A percentile compares a stretch with the other conserved stretches of the same genome.
Evolutionary conservation across 2,113 vertebrate species (phyloP).

Genomic region (Amphilophus citrinellus): DNA sequence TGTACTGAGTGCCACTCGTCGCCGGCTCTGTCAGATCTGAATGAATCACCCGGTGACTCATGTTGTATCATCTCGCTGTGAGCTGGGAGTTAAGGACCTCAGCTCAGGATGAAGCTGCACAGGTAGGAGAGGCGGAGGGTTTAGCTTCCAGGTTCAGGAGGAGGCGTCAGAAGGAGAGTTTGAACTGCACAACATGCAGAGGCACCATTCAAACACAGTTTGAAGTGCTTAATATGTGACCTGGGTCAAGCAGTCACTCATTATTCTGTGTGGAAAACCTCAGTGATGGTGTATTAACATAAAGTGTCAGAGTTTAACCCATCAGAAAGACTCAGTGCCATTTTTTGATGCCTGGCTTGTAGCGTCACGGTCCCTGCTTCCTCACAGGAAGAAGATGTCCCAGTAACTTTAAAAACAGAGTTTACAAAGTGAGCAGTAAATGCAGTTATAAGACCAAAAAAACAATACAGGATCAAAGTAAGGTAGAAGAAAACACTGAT

Average conservation of each 20-base stretch:
- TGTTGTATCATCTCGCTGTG: neutral
- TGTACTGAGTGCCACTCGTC: neutral
- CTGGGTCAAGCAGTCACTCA: neutral
- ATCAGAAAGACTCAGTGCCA: no score
- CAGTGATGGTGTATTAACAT: neutral
- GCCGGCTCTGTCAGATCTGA: neutral
- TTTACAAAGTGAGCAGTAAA: neutral
- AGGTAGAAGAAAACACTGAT: neutral
- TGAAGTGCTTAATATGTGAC: neutral
- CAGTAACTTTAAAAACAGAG: neutral
- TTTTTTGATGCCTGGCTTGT: neutral
- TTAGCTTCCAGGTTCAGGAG: neutral
- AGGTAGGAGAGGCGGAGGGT: neutral
- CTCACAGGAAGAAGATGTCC: neutral
- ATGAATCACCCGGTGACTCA: constrained; percentile 7
- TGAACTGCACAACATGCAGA: neutral
- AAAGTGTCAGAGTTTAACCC: neutral
- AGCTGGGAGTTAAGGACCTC: neutral
- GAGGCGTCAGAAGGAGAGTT: no score
- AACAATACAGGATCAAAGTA: no score
- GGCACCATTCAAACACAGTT: neutral
- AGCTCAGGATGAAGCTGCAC: neutral
- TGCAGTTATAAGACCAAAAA: neutral
- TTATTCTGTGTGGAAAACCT: neutral
- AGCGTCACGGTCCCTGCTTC: accelerated